Evolutionary conservation across 1,140 invertebrate genomes (phyloP).

Genomic region (Oryzaephilus surinamensis): DNA sequence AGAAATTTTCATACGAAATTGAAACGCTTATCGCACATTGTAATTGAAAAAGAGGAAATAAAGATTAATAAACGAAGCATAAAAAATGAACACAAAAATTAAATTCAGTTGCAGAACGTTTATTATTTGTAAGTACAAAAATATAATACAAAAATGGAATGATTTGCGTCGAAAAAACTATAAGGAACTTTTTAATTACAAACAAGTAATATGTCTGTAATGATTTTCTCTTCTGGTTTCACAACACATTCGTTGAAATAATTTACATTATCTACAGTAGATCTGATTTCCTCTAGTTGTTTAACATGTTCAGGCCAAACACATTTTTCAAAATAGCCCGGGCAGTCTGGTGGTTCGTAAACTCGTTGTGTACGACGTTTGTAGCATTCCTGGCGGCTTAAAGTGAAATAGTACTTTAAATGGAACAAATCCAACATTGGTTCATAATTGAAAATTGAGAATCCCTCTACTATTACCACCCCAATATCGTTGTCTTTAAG

Average conservation of each 20-base stretch:
- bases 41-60: too few relatives aligned
- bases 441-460: conserved; percentile 60
- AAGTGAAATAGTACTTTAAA: conserved; percentile 59
- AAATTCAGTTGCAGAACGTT: too few relatives aligned
- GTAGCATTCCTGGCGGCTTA: conserved; percentile 55
- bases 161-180: too few relatives aligned
- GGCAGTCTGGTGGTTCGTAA: conserved; percentile 68
- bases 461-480: conserved; percentile 64
- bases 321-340: conserved; percentile 65
- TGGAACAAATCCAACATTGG: conserved; percentile 53
- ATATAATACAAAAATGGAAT: too few relatives aligned
- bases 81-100: too few relatives aligned
- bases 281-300: conserved; percentile 20
- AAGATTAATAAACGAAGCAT: too few relatives aligned
- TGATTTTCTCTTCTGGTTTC: conserved; percentile 13
- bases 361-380: conserved; percentile 45
- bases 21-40: too few relatives aligned
- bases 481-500: conserved; percentile 30
- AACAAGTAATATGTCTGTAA: conserved; percentile 25
- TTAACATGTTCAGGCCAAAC: conserved; percentile 57
- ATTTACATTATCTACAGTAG: conserved; percentile 13
- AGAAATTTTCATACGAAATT: too few relatives aligned
- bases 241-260: conserved; percentile 19
- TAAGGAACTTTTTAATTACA: too few relatives aligned
- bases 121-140: too few relatives aligned